phyloP scores from a whole-genome alignment of 2,113 vertebrate genomes.

The Oxyruncus cristatus region DNA sequence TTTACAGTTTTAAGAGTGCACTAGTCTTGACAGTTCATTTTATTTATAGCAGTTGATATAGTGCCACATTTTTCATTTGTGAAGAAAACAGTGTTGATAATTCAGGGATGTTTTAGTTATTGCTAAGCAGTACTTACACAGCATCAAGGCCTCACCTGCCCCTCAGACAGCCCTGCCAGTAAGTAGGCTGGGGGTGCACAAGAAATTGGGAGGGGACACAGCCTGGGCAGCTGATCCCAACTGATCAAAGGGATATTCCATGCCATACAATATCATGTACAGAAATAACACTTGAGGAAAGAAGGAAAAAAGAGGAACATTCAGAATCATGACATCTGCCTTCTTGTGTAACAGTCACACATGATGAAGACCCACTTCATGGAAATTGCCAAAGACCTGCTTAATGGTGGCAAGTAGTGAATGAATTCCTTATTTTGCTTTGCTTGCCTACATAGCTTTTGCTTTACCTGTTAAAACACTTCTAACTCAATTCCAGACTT shows the following conservation, averaged over 20 bases:
- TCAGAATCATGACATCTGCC: background rate
- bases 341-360: fast-evolving
- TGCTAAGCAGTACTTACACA: background rate
- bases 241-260: background rate
- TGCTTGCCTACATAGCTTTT: background rate
- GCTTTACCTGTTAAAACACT: background rate
- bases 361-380: background rate
- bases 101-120: background rate
- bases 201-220: background rate
- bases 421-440: background rate
- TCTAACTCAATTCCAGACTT: background rate
- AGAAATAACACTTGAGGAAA: background rate
- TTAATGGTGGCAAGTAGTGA: background rate
- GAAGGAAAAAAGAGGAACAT: background rate
- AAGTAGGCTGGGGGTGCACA: background rate
- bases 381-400: background rate
- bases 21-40: background rate
- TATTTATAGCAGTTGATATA: background rate
- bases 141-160: background rate
- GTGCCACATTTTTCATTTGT: background rate
- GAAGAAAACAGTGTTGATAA: background rate
- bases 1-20: background rate
- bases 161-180: background rate
- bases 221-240: background rate
- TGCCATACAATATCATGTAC: background rate